Conservation (phyloP, 1,140 invertebrate species). For the Acromyrmex echinatior region DNA sequence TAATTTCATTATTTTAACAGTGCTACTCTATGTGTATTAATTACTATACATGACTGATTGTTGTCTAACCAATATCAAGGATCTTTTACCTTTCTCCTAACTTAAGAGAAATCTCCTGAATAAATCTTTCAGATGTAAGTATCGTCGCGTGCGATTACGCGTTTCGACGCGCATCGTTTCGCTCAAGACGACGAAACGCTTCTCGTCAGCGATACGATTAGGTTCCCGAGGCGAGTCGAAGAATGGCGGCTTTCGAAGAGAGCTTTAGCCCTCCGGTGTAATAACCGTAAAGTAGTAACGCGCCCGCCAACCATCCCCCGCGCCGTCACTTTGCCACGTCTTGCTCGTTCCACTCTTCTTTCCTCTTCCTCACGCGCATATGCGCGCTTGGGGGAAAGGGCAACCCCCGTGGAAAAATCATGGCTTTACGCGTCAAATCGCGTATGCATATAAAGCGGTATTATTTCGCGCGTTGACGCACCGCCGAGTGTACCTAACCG, state of each 20-base stretch:
- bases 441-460: constrained; percentile 84
- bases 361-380: constrained; percentile 35
- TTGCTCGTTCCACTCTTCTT: constrained; percentile 34
- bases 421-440: constrained; percentile 84
- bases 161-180: constrained; percentile 19
- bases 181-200: constrained; percentile 2
- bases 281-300: constrained; percentile 82
- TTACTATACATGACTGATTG: not conserved
- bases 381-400: constrained; percentile 50
- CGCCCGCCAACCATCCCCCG: constrained; percentile 58
- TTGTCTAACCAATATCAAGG: not conserved
- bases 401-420: constrained; percentile 82
- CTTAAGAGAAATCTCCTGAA: not conserved
- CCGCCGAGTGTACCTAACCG: constrained; percentile 68
- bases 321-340: not conserved
- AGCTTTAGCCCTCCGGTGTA: constrained; percentile 75
- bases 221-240: constrained; percentile 58
- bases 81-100: not conserved
- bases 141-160: constrained; percentile 13
- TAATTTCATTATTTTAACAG: too few relatives aligned
- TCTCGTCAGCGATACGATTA: constrained; percentile 64
- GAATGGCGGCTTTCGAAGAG: constrained; percentile 59
- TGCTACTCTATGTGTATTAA: not conserved
- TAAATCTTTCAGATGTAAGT: not conserved
- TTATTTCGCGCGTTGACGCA: constrained; percentile 81